These are phyloP conservation scores for Chionis minor DNA, from an alignment of 2,113 vertebrate species.

Conservation along the genomic window DNA sequence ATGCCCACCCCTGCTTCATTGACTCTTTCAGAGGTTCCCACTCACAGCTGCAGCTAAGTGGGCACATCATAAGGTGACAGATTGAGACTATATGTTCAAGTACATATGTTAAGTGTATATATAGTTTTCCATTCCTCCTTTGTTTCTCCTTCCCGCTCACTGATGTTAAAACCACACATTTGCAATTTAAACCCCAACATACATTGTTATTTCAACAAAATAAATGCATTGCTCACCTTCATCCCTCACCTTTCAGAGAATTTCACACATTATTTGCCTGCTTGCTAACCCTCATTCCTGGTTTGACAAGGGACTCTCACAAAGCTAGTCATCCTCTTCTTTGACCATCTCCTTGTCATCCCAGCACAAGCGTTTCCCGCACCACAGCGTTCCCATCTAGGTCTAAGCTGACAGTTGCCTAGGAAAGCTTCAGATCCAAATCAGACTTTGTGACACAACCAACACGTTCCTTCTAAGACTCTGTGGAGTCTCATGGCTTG, in stretches of 20 bases:
- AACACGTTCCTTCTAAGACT: background rate
- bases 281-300: background rate
- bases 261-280: background rate
- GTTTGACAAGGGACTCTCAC: background rate
- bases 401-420: slow-evolving; percentile 47
- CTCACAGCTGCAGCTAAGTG: slow-evolving; percentile 51
- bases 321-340: slow-evolving; percentile 13
- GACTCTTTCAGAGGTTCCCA: slow-evolving; percentile 44
- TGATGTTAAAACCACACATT: background rate
- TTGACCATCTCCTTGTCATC: slow-evolving; percentile 10
- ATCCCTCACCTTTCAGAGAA: background rate
- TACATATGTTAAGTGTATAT: background rate
- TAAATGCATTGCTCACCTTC: background rate
- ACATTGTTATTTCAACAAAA: background rate
- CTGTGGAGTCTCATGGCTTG: background rate
- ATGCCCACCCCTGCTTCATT: slow-evolving; percentile 41
- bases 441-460: background rate
- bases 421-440: slow-evolving; percentile 30
- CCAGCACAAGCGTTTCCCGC: background rate
- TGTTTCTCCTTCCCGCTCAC: background rate
- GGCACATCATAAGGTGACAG: background rate
- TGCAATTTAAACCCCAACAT: background rate
- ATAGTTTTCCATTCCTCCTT: background rate
- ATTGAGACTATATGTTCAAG: background rate
- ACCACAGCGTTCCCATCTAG: background rate